Base-by-base conservation (phyloP, 2,888 invertebrate genomes). In the Pedicia rivosa region DNA sequence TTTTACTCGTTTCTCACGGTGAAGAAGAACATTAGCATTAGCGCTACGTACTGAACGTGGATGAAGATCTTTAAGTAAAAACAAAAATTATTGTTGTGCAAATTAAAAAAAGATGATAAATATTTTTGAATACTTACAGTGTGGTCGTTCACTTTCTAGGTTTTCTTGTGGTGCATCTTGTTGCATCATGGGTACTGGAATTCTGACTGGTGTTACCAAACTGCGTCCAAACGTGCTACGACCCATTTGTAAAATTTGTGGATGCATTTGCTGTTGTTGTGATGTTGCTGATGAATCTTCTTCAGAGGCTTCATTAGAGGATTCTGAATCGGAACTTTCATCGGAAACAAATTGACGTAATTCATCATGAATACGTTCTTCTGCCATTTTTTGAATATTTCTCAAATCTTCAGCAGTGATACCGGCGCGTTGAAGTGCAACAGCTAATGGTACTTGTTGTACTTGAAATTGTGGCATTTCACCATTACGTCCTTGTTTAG, bases 21-120 rank as follows among this genome's bases (percentile, higher is more conserved):
- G 65, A 48, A 56, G 56, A 51, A 62, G 53, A 45, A 57, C 63
- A 53, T n/a, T n/a, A n/a, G n/a, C n/a, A n/a, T 71, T 70, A 15
- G 70, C 67, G 53, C 71, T 74, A 50, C 78, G 77, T 44, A 75
- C 70, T 41, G 77, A 77, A 52, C 84, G 76, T 40, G 84, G 84
- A 57, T 84, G 84, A 53, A 86, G 76, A 56, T 74, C 84, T 86
- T 67, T 28, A 65, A 64, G 49, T 47, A 48, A 40, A 44, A 47
- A 44, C 36, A 38, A 37, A 44, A 37, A 42, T 38, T 28, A 26
- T 13, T 19, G 12, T 31, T 35, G 28, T 33, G 14, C 17, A 14
- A 32, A 31, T 20, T 20, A 25, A 9, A 20, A 16, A 37, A 37
- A 36, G 12, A 17, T 37, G 12, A 33, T 22, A 28, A 17, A 14